Evolutionary conservation across 2,797 vertebrate genomes (phyloP), one percentile per base, ranked within the genome.

Genomic region (Xyrichtys novacula): DNA sequence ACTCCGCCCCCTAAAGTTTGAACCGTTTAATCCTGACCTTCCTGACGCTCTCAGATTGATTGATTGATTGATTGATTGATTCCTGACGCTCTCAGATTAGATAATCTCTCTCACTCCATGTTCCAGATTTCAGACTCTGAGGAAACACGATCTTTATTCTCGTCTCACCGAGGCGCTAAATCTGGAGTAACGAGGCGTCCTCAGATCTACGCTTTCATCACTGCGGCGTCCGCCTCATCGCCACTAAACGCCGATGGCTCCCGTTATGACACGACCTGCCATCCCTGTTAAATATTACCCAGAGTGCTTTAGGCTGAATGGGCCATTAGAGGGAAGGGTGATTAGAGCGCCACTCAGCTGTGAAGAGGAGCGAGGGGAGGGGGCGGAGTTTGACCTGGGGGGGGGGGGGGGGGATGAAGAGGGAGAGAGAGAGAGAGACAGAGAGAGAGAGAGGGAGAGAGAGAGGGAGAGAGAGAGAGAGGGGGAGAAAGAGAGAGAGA

Each of bases 331-430:
- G 40, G 6, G 54, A 26, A 47, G 31, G 32, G 46, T 48, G 71
- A 76, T 76, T 69, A 71, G 43, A 58, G 42, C n/a, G 43, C 20
- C 54, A 66, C 65, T 74, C 44, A n/a, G 65, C 63, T 72, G 14
- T 65, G 63, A 72, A 76, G 64, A 73, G 63, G 63, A n/a, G n/a
- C n/a, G n/a, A n/a, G 72, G 10, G 38, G 52, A 38, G 56, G 62
- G 2, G 44, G 11, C 43, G n/a, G 29, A 5, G 39, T 16, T 38
- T n/a, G 47, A 54, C n/a, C n/a, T n/a, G n/a, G n/a, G n/a, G 7
- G 23, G 53, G 32, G 22, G 42, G 34, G 56, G 50, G 9, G 15
- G 57, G 59, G 53, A 43, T 26, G 9, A 15, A 25, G 39, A 39
- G n/a, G 12, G 12, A 16, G 32, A 36, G 47, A 36, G 39, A 28